Evolutionary conservation across 2,797 vertebrate genomes (phyloP).

Genomic region (Adelosebastes latens): DNA sequence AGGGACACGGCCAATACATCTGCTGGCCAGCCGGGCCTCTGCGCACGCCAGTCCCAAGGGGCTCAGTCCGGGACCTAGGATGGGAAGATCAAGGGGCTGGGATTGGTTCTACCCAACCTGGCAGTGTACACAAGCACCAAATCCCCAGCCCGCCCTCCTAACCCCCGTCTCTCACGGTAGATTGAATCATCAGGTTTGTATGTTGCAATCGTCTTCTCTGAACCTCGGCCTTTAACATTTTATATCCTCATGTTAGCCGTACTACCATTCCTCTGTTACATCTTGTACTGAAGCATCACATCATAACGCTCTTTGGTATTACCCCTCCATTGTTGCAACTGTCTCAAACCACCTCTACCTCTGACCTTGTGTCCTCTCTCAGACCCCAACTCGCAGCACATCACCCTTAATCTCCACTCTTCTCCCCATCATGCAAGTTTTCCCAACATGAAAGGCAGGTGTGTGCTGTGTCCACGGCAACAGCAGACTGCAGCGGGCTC

Average conservation of each 20-base stretch:
- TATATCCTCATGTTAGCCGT: slow-evolving; percentile 2
- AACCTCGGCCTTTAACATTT: not conserved
- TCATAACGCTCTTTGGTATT: not conserved
- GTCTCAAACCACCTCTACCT: slow-evolving; percentile 5
- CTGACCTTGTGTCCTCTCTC: slow-evolving; percentile 12
- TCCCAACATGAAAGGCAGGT: slow-evolving; percentile 53
- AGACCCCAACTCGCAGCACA: slow-evolving; percentile 2
- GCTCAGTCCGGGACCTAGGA: slow-evolving; percentile 45
- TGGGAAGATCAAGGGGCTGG: slow-evolving; percentile 35
- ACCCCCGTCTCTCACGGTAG: slow-evolving; percentile 55
- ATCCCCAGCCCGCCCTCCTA: slow-evolving; percentile 47
- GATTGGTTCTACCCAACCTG: slow-evolving; percentile 44
- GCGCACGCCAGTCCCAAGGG: slow-evolving; percentile 58
- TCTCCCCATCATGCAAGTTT: slow-evolving; percentile 18
- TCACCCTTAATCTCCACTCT: slow-evolving; percentile 24
- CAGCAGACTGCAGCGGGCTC: slow-evolving; percentile 25
- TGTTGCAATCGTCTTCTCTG: slow-evolving; percentile 14
- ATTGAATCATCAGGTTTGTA: slow-evolving; percentile 46
- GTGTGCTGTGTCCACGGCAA: slow-evolving; percentile 31
- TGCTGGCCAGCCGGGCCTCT: slow-evolving; percentile 70
- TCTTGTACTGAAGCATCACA: slow-evolving; percentile 1
- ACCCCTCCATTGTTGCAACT: not conserved
- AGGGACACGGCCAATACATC: slow-evolving; percentile 71
- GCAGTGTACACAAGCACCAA: slow-evolving; percentile 49
- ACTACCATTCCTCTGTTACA: not conserved